phyloP scores from a whole-genome alignment of 2,797 vertebrate genomes.

The Diceros bicornis region DNA sequence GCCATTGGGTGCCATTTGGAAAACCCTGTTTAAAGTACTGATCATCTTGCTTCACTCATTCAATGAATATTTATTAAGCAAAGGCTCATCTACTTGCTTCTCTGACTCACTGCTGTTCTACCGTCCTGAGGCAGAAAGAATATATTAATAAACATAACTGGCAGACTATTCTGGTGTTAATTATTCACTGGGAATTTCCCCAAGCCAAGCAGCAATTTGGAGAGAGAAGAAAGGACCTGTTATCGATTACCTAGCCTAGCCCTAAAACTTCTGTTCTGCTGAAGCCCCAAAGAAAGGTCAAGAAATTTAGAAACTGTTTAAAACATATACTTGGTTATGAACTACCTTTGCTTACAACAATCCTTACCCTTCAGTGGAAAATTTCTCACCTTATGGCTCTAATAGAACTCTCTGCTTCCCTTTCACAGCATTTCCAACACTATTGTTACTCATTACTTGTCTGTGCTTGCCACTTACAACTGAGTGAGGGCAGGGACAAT shows the following conservation, averaged over 20 bases:
- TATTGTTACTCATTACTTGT: background rate
- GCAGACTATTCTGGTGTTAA: constrained; percentile 58
- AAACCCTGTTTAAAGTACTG: constrained; percentile 62
- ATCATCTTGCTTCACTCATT: constrained; percentile 59
- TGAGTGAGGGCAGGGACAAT: background rate
- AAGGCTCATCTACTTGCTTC: constrained; percentile 49
- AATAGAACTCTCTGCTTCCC: background rate
- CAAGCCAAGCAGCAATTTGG: constrained; percentile 57
- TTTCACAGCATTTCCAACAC: constrained; percentile 12
- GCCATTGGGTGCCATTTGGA: constrained; percentile 43
- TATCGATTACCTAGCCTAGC: constrained; percentile 54
- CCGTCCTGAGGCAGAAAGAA: constrained; percentile 48
- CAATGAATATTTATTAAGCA: constrained; percentile 68
- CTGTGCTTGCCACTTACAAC: constrained; percentile 56
- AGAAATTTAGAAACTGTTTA: constrained; percentile 64
- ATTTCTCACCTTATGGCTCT: background rate
- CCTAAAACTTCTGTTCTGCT: constrained; percentile 68
- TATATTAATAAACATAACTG: constrained; percentile 69
- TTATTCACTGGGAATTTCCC: constrained; percentile 78
- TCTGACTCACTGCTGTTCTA: constrained; percentile 64
- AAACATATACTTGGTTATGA: constrained; percentile 61
- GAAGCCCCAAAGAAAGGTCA: constrained; percentile 58
- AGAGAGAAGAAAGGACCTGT: constrained; percentile 62
- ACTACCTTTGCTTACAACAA: constrained; percentile 46
- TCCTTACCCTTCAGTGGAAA: constrained; percentile 37